These are phyloP conservation scores for Gasterosteus nipponicus DNA, from an alignment of 2,113 vertebrate species.

Conservation along the genomic window DNA sequence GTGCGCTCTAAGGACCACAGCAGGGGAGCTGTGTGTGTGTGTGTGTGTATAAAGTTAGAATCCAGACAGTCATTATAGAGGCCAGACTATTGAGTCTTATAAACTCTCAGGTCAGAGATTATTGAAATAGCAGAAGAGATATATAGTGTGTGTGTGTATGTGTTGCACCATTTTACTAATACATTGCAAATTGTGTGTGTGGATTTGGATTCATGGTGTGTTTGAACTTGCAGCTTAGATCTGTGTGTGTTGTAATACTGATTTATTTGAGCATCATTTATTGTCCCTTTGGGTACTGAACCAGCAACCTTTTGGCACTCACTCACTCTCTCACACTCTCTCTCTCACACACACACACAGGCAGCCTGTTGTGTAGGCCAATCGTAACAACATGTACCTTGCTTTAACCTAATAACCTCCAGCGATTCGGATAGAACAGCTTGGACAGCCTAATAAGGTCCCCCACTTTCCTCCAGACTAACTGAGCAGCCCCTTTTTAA, in stretches of 20 bases:
- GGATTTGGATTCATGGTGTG: neutral
- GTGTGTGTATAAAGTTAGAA: conserved; percentile 69
- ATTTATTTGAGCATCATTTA: conserved; percentile 64
- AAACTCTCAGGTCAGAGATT: conserved; percentile 77
- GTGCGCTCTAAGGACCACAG: conserved; percentile 66
- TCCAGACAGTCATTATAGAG: conserved; percentile 77
- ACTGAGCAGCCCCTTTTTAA: conserved; percentile 21
- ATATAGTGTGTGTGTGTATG: conserved; percentile 52
- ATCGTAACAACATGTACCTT: conserved; percentile 25
- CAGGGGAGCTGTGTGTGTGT: conserved; percentile 59
- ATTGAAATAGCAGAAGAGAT: conserved; percentile 78
- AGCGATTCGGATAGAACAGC: neutral
- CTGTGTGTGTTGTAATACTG: conserved; percentile 26
- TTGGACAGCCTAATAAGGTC: neutral
- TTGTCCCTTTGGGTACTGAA: conserved; percentile 37
- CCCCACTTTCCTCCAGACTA: neutral
- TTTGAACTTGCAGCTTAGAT: conserved; percentile 17
- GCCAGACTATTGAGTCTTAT: conserved; percentile 78
- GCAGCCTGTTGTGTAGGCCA: conserved; percentile 25
- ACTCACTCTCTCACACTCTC: conserved; percentile 21
- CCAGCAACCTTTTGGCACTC: conserved; percentile 49
- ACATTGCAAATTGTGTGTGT: conserved; percentile 22
- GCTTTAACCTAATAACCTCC: conserved; percentile 39
- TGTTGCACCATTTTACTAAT: conserved; percentile 46
- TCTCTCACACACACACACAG: conserved; percentile 26